Evolutionary conservation across 2,888 invertebrate species (phyloP).

Genomic region (Dorcus parallelipipedus): DNA sequence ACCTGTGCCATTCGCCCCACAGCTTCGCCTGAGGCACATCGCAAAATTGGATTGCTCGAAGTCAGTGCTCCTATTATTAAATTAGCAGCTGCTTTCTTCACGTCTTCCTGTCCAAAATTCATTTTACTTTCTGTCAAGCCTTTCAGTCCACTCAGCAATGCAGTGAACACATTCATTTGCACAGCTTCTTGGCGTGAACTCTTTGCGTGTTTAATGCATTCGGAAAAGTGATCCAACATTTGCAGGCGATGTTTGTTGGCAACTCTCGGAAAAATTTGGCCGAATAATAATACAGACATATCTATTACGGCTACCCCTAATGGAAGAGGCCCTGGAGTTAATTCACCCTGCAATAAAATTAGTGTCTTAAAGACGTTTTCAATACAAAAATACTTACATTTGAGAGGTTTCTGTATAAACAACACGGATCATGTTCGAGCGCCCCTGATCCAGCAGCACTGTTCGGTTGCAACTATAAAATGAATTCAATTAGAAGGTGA

Average conservation of each 20-base stretch:
- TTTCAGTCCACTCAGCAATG: constrained; percentile 83
- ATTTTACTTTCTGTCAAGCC: constrained; percentile 85
- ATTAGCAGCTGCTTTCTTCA: constrained; percentile 77
- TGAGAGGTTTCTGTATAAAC: constrained; percentile 72
- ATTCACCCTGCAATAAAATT: constrained; percentile 52
- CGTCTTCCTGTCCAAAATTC: constrained; percentile 82
- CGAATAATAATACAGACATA: constrained; percentile 88
- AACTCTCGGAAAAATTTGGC: constrained; percentile 89
- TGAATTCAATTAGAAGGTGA: neutral
- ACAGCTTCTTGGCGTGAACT: constrained; percentile 90
- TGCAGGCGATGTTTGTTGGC: constrained; percentile 95
- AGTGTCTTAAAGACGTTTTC: neutral
- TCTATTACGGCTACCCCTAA: constrained; percentile 96
- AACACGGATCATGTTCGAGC: constrained; percentile 93
- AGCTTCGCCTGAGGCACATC: constrained; percentile 94
- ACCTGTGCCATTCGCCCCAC: constrained; percentile 91
- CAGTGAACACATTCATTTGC: constrained; percentile 95
- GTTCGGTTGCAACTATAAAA: constrained; percentile 80
- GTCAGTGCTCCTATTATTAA: constrained; percentile 76
- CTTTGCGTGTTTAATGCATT: constrained; percentile 91
- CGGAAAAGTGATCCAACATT: constrained; percentile 95
- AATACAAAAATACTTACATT: constrained; percentile 44
- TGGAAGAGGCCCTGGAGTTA: constrained; percentile 77
- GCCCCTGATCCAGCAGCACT: constrained; percentile 96
- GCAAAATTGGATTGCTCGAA: constrained; percentile 71